These are phyloP conservation scores for Brotula barbata DNA, from an alignment of 2,797 vertebrate species.

Conservation along the genomic window DNA sequence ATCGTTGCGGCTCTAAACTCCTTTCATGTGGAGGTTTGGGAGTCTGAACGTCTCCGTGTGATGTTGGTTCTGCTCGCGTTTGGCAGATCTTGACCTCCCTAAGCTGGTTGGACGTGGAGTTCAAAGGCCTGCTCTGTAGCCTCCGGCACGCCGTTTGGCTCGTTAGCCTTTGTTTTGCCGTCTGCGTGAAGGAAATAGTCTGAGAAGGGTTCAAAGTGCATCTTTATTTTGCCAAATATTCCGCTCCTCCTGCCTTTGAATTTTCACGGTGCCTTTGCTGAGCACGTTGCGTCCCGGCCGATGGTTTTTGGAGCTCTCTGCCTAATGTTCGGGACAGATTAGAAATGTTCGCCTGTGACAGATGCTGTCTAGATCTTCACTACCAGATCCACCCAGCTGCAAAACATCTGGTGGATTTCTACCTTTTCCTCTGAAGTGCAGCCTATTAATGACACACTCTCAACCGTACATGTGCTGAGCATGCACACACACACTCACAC, in stretches of 20 bases:
- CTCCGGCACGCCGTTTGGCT: constrained; percentile 87
- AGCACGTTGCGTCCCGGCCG: constrained; percentile 49
- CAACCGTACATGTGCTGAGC: background rate
- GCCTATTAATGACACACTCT: constrained; percentile 69
- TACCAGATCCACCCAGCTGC: constrained; percentile 85
- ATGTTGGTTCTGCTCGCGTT: constrained; percentile 50
- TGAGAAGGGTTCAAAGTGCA: constrained; percentile 15
- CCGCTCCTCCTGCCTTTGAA: constrained; percentile 17
- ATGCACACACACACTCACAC: constrained; percentile 27
- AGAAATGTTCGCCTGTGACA: constrained; percentile 79
- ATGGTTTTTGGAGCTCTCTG: constrained; percentile 76
- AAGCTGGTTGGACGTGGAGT: constrained; percentile 67
- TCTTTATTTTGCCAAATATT: background rate
- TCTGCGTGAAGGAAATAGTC: constrained; percentile 1
- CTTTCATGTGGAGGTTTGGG: constrained; percentile 22
- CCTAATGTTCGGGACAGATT: constrained; percentile 85
- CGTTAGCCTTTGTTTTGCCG: constrained; percentile 77
- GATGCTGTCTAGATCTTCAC: constrained; percentile 82
- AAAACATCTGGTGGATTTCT: constrained; percentile 83
- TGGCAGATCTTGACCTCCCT: constrained; percentile 70
- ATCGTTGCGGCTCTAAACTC: background rate
- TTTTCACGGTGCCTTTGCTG: constrained; percentile 36
- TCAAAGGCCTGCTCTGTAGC: constrained; percentile 77
- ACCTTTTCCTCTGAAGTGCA: constrained; percentile 78
- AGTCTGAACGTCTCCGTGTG: constrained; percentile 16